Base-by-base conservation (phyloP, 2,797 vertebrate genomes). In the Pelodytes ibericus region DNA sequence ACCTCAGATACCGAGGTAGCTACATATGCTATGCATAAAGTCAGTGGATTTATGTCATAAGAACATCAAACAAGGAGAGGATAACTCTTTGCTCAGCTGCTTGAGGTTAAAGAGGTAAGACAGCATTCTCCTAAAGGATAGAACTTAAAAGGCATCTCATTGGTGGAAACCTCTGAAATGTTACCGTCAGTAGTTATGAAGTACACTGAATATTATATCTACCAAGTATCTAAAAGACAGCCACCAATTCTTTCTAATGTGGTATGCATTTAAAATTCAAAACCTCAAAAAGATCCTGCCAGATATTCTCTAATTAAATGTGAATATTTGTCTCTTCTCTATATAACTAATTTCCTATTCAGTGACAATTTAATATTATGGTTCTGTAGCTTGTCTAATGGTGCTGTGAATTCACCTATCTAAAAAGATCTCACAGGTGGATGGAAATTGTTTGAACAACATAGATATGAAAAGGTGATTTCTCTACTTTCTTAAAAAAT, bases 351-450 rank as follows among this genome's bases (percentile, higher is more conserved):
- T 58, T 60, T 60, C 25, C 41, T 18, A 68, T 74, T 73, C 57
- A 44, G 25, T 69, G 44, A 68, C 47, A 69, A 73, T 72, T 72
- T 51, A 31, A 61, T 68, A 41, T 8, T 68, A 31, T 44, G 39
- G 53, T 71, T 67, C 29, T 66, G 20, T 66, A 51, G 25, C 58
- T 39, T 41, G 29, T 29, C 67, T 20, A 59, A 65, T 57, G n/a
- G 24, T 22, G 26, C 33, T 72, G 27, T 71, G 68, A 77, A 71
- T 26, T 33, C 24, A 63, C 39, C 25, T 76, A 70, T 49, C 26
- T 25, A 57, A 70, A 39, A 26, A 56, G 27, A 70, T 62, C 58
- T 29, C 75, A 77, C 59, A 56, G 39, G 67, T 63, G 49, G 60
- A 64, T 64, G 18, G n/a, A 57, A 71, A 53, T 24, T 61, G 58